These are phyloP conservation scores for Poecilia gillii DNA, from an alignment of 2,797 vertebrate species.

Conservation along the genomic window DNA sequence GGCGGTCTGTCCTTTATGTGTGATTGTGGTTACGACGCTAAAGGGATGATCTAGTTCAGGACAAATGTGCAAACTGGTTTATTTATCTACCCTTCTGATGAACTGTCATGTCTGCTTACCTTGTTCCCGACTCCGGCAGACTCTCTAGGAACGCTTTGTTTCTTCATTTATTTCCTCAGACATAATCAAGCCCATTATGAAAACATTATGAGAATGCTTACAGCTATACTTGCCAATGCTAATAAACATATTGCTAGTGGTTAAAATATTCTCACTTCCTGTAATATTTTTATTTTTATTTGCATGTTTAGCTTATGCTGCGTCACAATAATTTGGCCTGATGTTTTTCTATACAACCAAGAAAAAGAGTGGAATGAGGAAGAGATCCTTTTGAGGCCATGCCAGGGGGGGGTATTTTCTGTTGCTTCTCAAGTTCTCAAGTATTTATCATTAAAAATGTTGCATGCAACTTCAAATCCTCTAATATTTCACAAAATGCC, in stretches of 20 bases:
- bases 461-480: not conserved
- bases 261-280: not conserved
- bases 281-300: not conserved
- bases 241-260: not conserved
- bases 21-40: not conserved
- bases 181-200: constrained; percentile 8
- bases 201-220: not conserved
- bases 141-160: not conserved
- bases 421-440: not conserved
- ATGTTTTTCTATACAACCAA: not conserved
- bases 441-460: not conserved
- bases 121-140: constrained; percentile 16
- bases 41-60: not conserved
- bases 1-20: constrained; percentile 5
- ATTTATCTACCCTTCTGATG: constrained; percentile 15
- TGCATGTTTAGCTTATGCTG: not conserved
- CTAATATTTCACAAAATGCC: not conserved
- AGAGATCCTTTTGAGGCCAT: not conserved
- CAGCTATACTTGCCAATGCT: not conserved
- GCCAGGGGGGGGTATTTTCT: not conserved
- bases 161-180: not conserved
- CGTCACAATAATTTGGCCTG: not conserved
- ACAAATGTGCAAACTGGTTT: constrained; percentile 18
- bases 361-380: not conserved
- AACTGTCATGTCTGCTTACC: constrained; percentile 18